phyloP scores from a whole-genome alignment of 2,797 vertebrate species.

The Sebastes steindachneri region DNA sequence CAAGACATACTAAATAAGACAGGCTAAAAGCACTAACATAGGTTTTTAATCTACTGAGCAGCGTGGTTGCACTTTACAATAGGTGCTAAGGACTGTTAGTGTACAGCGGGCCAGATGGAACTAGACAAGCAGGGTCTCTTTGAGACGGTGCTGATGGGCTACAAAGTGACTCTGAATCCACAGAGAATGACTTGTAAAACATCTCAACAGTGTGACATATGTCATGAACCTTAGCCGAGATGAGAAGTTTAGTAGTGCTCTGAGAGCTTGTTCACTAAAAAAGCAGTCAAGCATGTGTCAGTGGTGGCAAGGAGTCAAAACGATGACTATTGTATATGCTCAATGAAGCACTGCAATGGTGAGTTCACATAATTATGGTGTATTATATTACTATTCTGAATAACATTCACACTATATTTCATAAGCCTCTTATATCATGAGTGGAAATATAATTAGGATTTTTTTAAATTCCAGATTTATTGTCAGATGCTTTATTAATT shows the following conservation, averaged over 20 bases:
- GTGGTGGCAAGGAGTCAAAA: conserved; percentile 43
- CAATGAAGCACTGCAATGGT: conserved; percentile 1
- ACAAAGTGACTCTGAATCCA: conserved; percentile 59
- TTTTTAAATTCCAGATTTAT: not conserved
- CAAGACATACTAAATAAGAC: conserved; percentile 53
- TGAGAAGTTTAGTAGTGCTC: conserved; percentile 53
- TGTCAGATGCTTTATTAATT: not conserved
- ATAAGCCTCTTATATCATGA: not conserved
- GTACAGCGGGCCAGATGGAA: conserved; percentile 40
- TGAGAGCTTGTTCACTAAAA: conserved; percentile 48
- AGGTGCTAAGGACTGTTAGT: conserved; percentile 38
- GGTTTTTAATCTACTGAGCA: conserved; percentile 52
- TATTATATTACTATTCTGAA: not conserved
- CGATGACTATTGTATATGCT: conserved; percentile 1
- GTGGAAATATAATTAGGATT: not conserved
- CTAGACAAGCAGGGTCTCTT: conserved; percentile 39
- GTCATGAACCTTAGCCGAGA: conserved; percentile 51
- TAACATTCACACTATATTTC: not conserved
- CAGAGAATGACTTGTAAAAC: conserved; percentile 58
- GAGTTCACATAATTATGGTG: conserved; percentile 1
- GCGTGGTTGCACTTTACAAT: conserved; percentile 38
- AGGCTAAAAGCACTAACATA: conserved; percentile 61
- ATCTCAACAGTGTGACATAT: conserved; percentile 57
- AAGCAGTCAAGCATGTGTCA: conserved; percentile 44
- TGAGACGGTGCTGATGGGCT: conserved; percentile 48